Evolutionary conservation across 1,140 invertebrate species (phyloP).

Genomic region (Triops longicaudatus): DNA sequence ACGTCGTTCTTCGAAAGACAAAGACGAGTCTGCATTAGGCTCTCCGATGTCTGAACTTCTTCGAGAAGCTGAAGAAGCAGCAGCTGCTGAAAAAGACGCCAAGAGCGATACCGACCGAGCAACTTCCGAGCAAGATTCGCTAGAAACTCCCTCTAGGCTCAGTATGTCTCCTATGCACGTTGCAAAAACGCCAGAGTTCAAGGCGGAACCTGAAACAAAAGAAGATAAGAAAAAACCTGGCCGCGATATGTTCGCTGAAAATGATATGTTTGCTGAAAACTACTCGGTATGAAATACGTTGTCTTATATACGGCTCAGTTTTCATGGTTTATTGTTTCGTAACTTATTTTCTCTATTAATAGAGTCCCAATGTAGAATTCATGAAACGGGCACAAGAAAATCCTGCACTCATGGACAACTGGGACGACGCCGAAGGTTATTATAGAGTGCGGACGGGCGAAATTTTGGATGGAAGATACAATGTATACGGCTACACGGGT

Average conservation of each 20-base stretch:
- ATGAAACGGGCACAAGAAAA: constrained; percentile 65
- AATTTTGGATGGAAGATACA: constrained; percentile 80
- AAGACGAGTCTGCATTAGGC: constrained; percentile 34
- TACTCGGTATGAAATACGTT: constrained; percentile 60
- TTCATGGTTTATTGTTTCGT: constrained; percentile 26
- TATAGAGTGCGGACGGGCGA: constrained; percentile 95
- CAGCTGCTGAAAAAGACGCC: constrained; percentile 29
- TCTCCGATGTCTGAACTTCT: constrained; percentile 33
- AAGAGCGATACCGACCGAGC: constrained; percentile 34
- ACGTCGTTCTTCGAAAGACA: constrained; percentile 33
- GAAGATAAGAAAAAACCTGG: constrained; percentile 43
- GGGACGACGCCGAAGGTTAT: constrained; percentile 98
- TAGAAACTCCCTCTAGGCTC: constrained; percentile 26
- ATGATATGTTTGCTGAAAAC: constrained; percentile 73
- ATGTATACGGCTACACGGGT: constrained; percentile 94
- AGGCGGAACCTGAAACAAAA: constrained; percentile 24
- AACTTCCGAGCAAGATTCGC: constrained; percentile 31
- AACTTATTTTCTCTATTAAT: constrained; percentile 55
- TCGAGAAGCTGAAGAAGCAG: constrained; percentile 28
- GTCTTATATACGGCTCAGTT: constrained; percentile 8
- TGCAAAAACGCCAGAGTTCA: constrained; percentile 17
- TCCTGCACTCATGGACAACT: constrained; percentile 91
- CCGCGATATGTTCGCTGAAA: constrained; percentile 82
- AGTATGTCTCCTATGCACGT: constrained; percentile 27
- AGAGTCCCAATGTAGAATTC: constrained; percentile 54